Percentiles rank a stretch among this genome's conserved stretches.
Conservation (phyloP, 2,888 invertebrate genomes). For the Ceriagrion tenellum region DNA sequence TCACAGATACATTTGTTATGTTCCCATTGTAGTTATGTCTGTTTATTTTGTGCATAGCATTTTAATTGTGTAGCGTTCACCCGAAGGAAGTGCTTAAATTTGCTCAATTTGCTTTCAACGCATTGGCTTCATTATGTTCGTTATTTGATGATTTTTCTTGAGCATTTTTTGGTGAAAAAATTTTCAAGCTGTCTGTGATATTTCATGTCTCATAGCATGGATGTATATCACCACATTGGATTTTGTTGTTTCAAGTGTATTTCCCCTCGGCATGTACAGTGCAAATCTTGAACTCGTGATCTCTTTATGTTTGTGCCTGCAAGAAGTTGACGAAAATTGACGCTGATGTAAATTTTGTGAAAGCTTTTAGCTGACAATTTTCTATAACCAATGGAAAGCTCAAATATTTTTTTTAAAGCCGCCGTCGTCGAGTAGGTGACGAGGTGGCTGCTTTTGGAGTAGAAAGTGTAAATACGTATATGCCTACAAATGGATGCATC, state of each 20-base stretch:
- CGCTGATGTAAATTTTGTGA: conserved; percentile 41
- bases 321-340: conserved; percentile 38
- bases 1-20: conserved; percentile 1
- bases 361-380: conserved; percentile 50
- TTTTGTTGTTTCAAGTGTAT: conserved; percentile 34
- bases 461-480: conserved; percentile 25
- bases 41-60: conserved; percentile 32
- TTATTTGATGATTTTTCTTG: not conserved
- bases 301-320: conserved; percentile 59
- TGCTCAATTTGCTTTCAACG: conserved; percentile 57
- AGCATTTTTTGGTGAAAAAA: conserved; percentile 21
- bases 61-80: not conserved
- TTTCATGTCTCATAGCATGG: conserved; percentile 56
- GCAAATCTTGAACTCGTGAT: conserved; percentile 25
- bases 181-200: conserved; percentile 57
- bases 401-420: conserved; percentile 45
- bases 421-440: conserved; percentile 12
- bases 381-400: not conserved
- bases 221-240: conserved; percentile 59
- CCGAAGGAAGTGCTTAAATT: conserved; percentile 27
- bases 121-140: conserved; percentile 4
- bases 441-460: conserved; percentile 41
- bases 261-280: not conserved
- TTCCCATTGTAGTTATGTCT: conserved; percentile 9
- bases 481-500: not conserved